Percentiles rank a stretch among this genome's conserved stretches.
Evolutionary conservation across 2,888 invertebrate species (phyloP).

Genomic region (Hetaerina titia): DNA sequence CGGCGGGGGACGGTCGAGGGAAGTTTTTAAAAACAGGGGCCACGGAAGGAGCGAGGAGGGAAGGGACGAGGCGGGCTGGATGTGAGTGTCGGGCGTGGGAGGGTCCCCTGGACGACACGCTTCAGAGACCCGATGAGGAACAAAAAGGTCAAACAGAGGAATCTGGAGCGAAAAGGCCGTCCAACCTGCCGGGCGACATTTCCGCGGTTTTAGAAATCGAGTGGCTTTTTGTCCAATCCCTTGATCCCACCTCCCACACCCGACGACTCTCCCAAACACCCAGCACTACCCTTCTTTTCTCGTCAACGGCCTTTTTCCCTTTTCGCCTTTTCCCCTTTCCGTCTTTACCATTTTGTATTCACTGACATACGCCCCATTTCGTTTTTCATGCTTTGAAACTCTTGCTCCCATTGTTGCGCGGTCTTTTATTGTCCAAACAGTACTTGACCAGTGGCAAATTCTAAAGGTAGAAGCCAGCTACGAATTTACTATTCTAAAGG

Average conservation of each 20-base stretch:
- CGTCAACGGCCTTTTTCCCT: constrained; percentile 36
- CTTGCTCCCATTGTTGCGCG: not conserved
- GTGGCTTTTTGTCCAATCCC: constrained; percentile 58
- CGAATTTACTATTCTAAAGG: too few relatives aligned
- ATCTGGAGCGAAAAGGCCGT: constrained; percentile 42
- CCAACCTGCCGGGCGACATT: constrained; percentile 64
- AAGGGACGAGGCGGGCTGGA: not conserved
- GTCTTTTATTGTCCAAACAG: not conserved
- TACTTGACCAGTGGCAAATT: not conserved
- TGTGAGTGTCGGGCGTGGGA: not conserved
- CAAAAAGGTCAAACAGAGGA: constrained; percentile 67
- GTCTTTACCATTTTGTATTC: not conserved
- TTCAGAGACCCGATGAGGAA: constrained; percentile 33
- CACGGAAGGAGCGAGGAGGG: not conserved
- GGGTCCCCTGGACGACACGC: constrained; percentile 57
- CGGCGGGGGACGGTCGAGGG: not conserved
- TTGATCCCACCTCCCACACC: not conserved
- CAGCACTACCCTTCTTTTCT: constrained; percentile 51
- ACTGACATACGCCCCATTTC: not conserved
- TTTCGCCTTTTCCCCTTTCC: not conserved
- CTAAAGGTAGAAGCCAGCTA: too few relatives aligned
- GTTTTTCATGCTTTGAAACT: too few relatives aligned
- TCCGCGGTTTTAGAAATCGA: constrained; percentile 64
- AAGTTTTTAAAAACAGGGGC: not conserved
- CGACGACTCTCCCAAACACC: not conserved